These are phyloP conservation scores for Scylla paramamosain DNA, from an alignment of 1,140 invertebrate species.

Conservation along the genomic window DNA sequence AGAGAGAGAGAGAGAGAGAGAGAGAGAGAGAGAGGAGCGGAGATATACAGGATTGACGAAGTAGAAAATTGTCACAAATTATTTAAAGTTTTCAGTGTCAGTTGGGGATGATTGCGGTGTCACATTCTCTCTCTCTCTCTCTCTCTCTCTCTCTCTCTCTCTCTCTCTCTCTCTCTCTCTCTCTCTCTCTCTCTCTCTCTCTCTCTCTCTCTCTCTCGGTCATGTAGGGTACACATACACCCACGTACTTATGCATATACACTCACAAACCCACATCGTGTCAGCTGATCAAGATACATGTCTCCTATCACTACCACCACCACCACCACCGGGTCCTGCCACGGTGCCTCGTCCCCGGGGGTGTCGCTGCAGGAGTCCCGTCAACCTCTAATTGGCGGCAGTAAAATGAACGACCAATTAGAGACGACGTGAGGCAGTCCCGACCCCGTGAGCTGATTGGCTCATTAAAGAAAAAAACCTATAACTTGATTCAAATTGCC, in stretches of 20 bases:
- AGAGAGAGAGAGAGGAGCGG: slow-evolving; percentile 1
- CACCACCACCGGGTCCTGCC: neutral
- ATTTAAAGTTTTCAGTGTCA: no score
- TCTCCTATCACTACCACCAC: neutral
- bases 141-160: no score
- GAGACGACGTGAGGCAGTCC: slow-evolving; percentile 7
- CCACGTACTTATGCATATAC: no score
- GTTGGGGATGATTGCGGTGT: no score
- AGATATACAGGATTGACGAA: neutral
- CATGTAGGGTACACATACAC: no score
- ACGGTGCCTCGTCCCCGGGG: neutral
- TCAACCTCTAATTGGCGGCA: slow-evolving; percentile 20
- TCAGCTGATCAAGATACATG: no score
- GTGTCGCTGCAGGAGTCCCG: slow-evolving; percentile 7
- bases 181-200: no score
- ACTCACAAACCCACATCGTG: neutral
- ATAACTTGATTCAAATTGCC: neutral
- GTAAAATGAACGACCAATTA: slow-evolving; percentile 23
- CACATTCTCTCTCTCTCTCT: no score
- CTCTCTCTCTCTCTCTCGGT: no score
- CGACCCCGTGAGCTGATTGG: neutral
- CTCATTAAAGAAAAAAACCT: neutral
- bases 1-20: slow-evolving; percentile 20
- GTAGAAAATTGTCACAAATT: neutral
- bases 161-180: no score